Conservation (phyloP, 92 coral and sea anemone genomes). For the Phenganax stokvisi region DNA sequence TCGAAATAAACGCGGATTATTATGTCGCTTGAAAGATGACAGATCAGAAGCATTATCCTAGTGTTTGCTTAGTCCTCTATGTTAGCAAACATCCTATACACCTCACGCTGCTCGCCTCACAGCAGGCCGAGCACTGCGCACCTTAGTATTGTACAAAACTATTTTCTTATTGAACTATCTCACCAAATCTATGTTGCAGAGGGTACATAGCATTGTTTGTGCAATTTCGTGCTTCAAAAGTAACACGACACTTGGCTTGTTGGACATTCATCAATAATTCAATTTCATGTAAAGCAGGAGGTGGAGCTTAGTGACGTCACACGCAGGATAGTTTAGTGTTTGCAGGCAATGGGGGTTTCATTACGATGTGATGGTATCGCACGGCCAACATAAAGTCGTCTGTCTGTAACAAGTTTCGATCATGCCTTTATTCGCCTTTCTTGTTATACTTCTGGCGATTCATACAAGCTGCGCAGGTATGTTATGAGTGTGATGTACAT, state of each 20-base stretch:
- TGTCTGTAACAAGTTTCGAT: constrained; percentile 16
- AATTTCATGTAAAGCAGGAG: constrained; percentile 34
- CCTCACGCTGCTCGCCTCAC: constrained; percentile 24
- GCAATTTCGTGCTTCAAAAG: neutral
- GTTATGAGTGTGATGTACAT: neutral
- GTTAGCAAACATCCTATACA: constrained; percentile 40
- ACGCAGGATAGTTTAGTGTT: constrained; percentile 26
- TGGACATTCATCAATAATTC: constrained; percentile 32
- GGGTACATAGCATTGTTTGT: neutral
- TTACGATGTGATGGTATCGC: constrained; percentile 30
- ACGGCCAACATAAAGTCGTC: constrained; percentile 10
- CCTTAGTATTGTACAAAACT: neutral
- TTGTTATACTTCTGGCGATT: constrained; percentile 1
- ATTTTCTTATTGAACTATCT: neutral
- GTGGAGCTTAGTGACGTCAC: constrained; percentile 42
- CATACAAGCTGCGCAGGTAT: constrained; percentile 16
- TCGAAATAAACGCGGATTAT: constrained; percentile 41
- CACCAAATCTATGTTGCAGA: too few relatives aligned
- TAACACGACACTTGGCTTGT: neutral
- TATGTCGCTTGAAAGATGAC: constrained; percentile 41
- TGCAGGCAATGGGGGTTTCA: constrained; percentile 18
- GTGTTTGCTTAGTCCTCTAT: constrained; percentile 41
- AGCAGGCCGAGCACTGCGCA: constrained; percentile 12
- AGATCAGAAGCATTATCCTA: constrained; percentile 43
- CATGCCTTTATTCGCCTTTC: neutral